Evolutionary conservation across 2,113 vertebrate genomes (phyloP).

Genomic region (Serilophus lunatus): DNA sequence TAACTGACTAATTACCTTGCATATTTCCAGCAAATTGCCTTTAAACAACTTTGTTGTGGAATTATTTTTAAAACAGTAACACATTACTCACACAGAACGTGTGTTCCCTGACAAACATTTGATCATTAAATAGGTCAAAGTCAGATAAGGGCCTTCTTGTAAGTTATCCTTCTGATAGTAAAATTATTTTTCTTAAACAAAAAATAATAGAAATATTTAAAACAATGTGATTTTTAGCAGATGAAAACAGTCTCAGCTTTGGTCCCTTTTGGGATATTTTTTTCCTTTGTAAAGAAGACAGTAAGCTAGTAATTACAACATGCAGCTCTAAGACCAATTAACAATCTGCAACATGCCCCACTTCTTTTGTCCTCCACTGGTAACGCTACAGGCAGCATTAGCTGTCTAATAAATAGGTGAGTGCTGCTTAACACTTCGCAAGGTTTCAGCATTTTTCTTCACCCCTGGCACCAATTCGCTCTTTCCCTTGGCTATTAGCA

Average conservation of each 20-base stretch:
- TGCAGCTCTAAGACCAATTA: conserved; percentile 50
- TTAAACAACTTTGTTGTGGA: neutral
- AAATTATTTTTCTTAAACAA: conserved; percentile 6
- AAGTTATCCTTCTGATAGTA: neutral
- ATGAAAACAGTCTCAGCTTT: conserved; percentile 25
- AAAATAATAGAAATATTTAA: neutral
- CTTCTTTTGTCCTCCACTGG: conserved; percentile 62
- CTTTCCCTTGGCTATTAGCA: conserved; percentile 52
- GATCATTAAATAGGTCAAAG: neutral
- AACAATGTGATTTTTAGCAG: neutral
- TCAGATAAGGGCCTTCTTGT: neutral
- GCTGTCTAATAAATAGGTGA: conserved; percentile 64
- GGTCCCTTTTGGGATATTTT: conserved; percentile 20
- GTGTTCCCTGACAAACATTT: neutral
- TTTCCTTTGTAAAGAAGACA: conserved; percentile 39
- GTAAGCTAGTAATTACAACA: conserved; percentile 54
- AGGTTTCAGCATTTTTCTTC: conserved; percentile 38
- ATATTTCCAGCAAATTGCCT: neutral
- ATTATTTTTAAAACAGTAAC: neutral
- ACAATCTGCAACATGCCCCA: conserved; percentile 58
- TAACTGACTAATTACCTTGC: neutral
- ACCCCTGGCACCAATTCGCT: conserved; percentile 17
- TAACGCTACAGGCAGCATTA: conserved; percentile 52
- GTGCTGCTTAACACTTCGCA: conserved; percentile 40
- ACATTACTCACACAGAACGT: neutral